Conservation (phyloP, 2,888 invertebrate species). For the Lasioglossum morio region DNA sequence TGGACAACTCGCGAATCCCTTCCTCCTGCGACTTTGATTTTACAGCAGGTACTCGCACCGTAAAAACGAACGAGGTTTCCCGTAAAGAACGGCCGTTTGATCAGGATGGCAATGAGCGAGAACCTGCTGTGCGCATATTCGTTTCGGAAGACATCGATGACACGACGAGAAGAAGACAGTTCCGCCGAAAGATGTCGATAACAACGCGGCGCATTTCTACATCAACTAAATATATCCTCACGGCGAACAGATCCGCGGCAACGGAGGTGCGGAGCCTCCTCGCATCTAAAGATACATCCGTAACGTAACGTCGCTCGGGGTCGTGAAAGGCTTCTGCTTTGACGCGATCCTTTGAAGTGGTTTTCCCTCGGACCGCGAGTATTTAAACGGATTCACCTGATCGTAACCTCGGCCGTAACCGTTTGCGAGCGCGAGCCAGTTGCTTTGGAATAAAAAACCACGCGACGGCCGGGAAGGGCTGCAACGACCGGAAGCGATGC, state of each 20-base stretch:
- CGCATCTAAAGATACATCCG: conserved; percentile 28
- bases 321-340: conserved; percentile 46
- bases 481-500: conserved; percentile 77
- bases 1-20: conserved; percentile 18
- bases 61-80: too few species aligned
- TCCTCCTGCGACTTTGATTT: neutral
- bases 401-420: conserved; percentile 76
- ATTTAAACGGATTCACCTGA: conserved; percentile 75
- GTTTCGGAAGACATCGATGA: neutral
- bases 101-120: too few species aligned
- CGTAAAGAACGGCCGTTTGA: too few species aligned
- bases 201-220: neutral
- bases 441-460: conserved; percentile 39
- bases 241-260: neutral
- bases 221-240: conserved; percentile 38
- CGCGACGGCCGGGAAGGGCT: conserved; percentile 53
- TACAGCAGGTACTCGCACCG: neutral
- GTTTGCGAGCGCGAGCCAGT: conserved; percentile 29
- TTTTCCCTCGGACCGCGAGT: conserved; percentile 62
- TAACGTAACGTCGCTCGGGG: conserved; percentile 24
- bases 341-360: conserved; percentile 71
- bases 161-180: neutral
- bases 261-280: conserved; percentile 5
- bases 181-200: neutral
- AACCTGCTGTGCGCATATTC: too few species aligned